A percentile compares a stretch with the other conserved stretches of the same genome.
phyloP scores from a whole-genome alignment of 2,113 vertebrate genomes.

The Theristicus caerulescens region DNA sequence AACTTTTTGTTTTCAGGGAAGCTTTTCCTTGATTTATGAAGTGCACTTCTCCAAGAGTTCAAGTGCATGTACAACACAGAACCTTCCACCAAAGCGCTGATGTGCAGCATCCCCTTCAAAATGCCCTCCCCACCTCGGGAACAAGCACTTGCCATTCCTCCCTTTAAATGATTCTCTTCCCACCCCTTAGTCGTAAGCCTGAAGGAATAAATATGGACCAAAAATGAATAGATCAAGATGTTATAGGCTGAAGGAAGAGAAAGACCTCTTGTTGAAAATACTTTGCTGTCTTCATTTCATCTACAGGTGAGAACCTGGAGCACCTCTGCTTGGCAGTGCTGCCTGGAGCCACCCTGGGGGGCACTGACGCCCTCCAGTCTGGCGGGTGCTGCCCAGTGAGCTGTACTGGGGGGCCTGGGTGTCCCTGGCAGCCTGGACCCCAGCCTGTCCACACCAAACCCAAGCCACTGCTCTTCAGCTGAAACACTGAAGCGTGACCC shows the following conservation, averaged over 20 bases:
- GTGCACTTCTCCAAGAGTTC: not conserved
- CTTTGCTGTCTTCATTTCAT: not conserved
- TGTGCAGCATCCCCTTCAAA: not conserved
- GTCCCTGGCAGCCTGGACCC: not conserved
- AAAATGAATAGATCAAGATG: not conserved
- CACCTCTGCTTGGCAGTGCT: not conserved
- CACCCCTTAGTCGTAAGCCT: not conserved
- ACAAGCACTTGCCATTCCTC: not conserved
- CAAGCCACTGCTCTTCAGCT: not conserved
- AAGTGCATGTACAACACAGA: not conserved
- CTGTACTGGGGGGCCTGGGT: not conserved
- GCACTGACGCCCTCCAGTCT: not conserved
- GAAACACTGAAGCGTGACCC: not conserved
- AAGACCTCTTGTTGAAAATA: not conserved
- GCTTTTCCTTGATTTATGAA: not conserved
- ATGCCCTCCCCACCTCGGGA: not conserved
- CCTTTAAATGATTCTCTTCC: not conserved
- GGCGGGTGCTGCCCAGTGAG: not conserved
- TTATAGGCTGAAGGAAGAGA: not conserved
- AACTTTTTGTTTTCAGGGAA: not conserved
- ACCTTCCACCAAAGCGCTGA: not conserved
- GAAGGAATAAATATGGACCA: not conserved
- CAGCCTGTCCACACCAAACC: not conserved
- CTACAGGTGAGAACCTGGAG: not conserved
- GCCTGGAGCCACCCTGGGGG: not conserved